phyloP scores from a whole-genome alignment of 2,888 invertebrate species.

The Camptogramma bilineatum region DNA sequence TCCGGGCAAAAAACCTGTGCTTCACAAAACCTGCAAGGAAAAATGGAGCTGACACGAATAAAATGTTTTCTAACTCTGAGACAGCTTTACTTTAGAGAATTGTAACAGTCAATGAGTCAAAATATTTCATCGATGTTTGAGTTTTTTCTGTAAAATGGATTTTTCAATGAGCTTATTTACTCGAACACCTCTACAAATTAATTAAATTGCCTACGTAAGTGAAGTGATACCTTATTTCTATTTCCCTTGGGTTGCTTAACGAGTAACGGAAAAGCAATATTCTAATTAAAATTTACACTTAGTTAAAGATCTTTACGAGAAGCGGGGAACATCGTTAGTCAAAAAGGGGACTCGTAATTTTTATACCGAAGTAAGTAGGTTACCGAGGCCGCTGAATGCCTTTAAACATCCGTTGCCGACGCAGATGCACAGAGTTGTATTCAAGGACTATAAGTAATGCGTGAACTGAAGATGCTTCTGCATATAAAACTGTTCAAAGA shows the following conservation, averaged over 20 bases:
- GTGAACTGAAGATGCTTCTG: not conserved
- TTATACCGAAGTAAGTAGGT: constrained; percentile 27
- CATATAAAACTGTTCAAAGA: no score
- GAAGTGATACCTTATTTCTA: constrained; percentile 12
- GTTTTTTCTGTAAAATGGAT: not conserved
- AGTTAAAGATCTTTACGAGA: constrained; percentile 26
- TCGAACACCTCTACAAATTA: constrained; percentile 2
- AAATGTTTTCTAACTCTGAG: no score
- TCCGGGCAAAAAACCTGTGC: not conserved
- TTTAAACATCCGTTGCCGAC: constrained; percentile 26
- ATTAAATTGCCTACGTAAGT: constrained; percentile 13
- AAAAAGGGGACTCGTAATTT: constrained; percentile 24
- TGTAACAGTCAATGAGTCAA: not conserved
- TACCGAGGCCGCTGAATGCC: constrained; percentile 23
- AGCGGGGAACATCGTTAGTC: constrained; percentile 31
- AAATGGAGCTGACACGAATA: no score
- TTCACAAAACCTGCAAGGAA: not conserved
- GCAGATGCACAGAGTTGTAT: constrained; percentile 15
- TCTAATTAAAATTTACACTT: constrained; percentile 28
- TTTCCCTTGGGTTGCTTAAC: constrained; percentile 11
- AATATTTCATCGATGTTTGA: not conserved
- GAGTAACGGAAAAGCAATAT: constrained; percentile 24
- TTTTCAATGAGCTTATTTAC: not conserved
- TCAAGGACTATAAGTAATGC: not conserved
- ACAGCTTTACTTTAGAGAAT: no score